These are phyloP conservation scores for Nomada ferruginata DNA, from an alignment of 2,888 invertebrate species.

Conservation along the genomic window DNA sequence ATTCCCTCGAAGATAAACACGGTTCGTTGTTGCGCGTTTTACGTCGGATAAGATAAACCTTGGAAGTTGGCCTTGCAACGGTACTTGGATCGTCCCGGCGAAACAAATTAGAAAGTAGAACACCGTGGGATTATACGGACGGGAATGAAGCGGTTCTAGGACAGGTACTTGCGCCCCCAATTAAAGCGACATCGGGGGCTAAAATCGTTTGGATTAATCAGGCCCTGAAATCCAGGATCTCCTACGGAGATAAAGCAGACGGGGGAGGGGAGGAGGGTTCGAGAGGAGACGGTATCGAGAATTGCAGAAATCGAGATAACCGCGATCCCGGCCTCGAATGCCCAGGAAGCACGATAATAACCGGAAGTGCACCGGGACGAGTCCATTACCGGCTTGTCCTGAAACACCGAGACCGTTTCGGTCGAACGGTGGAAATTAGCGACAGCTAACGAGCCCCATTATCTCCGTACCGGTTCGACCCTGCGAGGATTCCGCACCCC, in stretches of 20 bases:
- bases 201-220: slow-evolving; percentile 26
- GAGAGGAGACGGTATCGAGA: slow-evolving; percentile 42
- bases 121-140: neutral
- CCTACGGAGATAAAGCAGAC: neutral
- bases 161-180: neutral
- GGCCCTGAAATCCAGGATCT: slow-evolving; percentile 1
- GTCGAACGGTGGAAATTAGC: slow-evolving; percentile 6
- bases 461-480: slow-evolving; percentile 24
- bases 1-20: neutral
- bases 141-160: too few species aligned
- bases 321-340: slow-evolving; percentile 45
- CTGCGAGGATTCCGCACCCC: neutral
- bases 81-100: neutral
- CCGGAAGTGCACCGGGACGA: slow-evolving; percentile 66
- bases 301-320: slow-evolving; percentile 67
- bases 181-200: slow-evolving; percentile 21
- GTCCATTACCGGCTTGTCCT: slow-evolving; percentile 65
- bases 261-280: neutral
- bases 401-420: slow-evolving; percentile 31
- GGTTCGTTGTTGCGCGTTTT: neutral
- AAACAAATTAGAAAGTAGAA: neutral
- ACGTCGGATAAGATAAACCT: too few species aligned
- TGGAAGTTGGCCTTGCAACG: too few species aligned
- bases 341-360: slow-evolving; percentile 66
- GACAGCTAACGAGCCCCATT: slow-evolving; percentile 48